Base-by-base conservation (phyloP, 2,113 vertebrate species). In the Phoxinus phoxinus region DNA sequence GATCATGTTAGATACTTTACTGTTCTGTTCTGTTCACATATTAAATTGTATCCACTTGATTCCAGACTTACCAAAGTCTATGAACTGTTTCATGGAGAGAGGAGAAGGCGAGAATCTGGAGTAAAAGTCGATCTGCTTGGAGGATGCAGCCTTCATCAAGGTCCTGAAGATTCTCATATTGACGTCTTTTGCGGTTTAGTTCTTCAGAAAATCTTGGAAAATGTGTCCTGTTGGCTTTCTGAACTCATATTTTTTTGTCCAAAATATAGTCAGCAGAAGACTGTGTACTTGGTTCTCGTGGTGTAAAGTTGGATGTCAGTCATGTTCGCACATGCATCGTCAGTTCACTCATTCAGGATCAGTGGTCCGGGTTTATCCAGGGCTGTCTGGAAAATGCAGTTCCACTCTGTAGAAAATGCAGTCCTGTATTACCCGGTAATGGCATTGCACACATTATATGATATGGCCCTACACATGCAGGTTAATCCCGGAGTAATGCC, bases 21-120 rank as follows among this genome's bases (percentile, higher is more conserved):
- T 8, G n/a, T 46, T 48, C 2, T 11, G 1, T 11, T n/a, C 37
- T 75, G 0, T 46, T 9, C 41, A 15, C 12, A 17, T 27, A 53
- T 11, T 37, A 4, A 23, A 51, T 4, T 10, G 1, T 53, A 10
- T 0, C 1, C 1, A 51, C 8, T 3, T 73, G 23, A 46, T 8
- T 8, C 6, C n/a, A 17, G 17, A 85, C 94, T 93, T 89, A 95
- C 95, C 95, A 86, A 96, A 96, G 89, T 96, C 95, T 89, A 96
- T 90, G 87, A 96, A 95, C 89, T 96, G 95, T 89, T 96, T 96
- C 91, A 96, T 95, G n/a, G 95, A 95, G 1, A 96, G 93, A 61
- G 95, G 95, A 0, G 95, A 96, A 6, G 95, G 95, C 0, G 95
- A 96, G 32, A 95, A 95, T 77, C 92, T 94, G 65, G 95, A 96